Evolutionary conservation across 2,113 vertebrate species (phyloP).

Genomic region (Salvelinus sp.): DNA sequence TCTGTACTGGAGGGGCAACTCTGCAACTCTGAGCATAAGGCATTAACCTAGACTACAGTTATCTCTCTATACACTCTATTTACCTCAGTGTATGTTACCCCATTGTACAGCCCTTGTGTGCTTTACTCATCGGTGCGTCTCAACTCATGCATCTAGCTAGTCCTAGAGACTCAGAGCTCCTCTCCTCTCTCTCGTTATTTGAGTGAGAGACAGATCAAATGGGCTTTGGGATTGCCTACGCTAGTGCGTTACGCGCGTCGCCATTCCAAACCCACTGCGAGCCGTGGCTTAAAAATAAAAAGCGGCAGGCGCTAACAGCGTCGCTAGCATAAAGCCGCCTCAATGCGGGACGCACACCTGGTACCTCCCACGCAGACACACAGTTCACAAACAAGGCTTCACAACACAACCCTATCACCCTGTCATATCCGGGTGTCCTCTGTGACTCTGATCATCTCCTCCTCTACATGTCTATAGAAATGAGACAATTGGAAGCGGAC

Average conservation of each 20-base stretch:
- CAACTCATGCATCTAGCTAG: constrained; percentile 68
- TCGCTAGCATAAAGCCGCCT: constrained; percentile 54
- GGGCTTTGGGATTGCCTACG: constrained; percentile 44
- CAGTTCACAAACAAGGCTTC: too few species aligned
- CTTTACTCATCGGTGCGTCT: constrained; percentile 53
- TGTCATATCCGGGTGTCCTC: neutral
- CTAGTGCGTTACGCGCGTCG: constrained; percentile 49
- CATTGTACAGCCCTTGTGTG: constrained; percentile 57
- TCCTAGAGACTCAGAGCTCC: constrained; percentile 49
- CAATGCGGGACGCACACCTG: constrained; percentile 57
- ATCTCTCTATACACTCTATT: constrained; percentile 3
- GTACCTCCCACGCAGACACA: constrained; percentile 33
- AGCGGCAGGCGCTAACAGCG: constrained; percentile 58
- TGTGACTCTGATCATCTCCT: neutral
- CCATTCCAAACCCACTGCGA: constrained; percentile 65
- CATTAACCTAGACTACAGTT: too few species aligned
- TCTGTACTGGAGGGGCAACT: too few species aligned
- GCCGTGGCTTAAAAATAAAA: too few species aligned
- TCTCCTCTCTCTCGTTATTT: constrained; percentile 59
- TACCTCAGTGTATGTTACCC: constrained; percentile 55
- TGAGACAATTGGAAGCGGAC: neutral
- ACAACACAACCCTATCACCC: constrained; percentile 22
- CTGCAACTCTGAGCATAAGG: too few species aligned
- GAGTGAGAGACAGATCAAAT: constrained; percentile 60
- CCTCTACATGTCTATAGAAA: neutral